These are phyloP conservation scores for Teleopsis dalmanni DNA, from an alignment of 1,140 invertebrate species.

Conservation along the genomic window DNA sequence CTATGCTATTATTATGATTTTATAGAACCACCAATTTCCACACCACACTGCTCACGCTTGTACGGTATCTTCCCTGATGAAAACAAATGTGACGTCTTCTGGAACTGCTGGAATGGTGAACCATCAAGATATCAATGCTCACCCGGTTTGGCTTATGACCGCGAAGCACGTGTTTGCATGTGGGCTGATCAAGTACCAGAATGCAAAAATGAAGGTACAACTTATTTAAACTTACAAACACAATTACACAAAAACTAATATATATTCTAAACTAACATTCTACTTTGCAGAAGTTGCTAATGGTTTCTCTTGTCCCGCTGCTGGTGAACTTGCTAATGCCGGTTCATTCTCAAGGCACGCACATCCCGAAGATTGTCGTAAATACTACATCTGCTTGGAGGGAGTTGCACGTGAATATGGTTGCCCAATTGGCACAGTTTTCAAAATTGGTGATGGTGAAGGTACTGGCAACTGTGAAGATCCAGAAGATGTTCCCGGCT, in stretches of 20 bases:
- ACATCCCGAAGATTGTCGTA: conserved; percentile 89
- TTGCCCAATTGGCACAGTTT: conserved; percentile 90
- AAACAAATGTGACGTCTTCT: conserved; percentile 85
- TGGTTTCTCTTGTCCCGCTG: conserved; percentile 80
- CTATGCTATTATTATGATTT: conserved; percentile 7
- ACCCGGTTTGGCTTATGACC: conserved; percentile 87
- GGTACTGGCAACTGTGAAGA: conserved; percentile 88
- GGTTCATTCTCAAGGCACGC: conserved; percentile 90
- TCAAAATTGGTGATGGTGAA: conserved; percentile 85
- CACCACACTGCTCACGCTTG: conserved; percentile 75
- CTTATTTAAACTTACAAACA: neutral
- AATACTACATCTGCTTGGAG: conserved; percentile 90
- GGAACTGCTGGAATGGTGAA: conserved; percentile 94
- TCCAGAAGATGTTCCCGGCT: conserved; percentile 88
- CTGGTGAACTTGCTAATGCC: conserved; percentile 67
- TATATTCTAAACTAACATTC: neutral
- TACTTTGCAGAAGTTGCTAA: conserved; percentile 69
- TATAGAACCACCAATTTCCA: conserved; percentile 73
- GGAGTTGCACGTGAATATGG: conserved; percentile 86
- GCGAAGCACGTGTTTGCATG: conserved; percentile 86
- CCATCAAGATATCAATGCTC: conserved; percentile 88
- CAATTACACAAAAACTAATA: neutral
- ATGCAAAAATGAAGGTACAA: conserved; percentile 74
- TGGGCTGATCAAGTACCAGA: conserved; percentile 90
- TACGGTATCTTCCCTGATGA: conserved; percentile 91